A percentile compares a stretch with the other conserved stretches of the same genome.
These are phyloP conservation scores for Clitarchus hookeri DNA, from an alignment of 2,888 invertebrate species.

Conservation along the genomic window DNA sequence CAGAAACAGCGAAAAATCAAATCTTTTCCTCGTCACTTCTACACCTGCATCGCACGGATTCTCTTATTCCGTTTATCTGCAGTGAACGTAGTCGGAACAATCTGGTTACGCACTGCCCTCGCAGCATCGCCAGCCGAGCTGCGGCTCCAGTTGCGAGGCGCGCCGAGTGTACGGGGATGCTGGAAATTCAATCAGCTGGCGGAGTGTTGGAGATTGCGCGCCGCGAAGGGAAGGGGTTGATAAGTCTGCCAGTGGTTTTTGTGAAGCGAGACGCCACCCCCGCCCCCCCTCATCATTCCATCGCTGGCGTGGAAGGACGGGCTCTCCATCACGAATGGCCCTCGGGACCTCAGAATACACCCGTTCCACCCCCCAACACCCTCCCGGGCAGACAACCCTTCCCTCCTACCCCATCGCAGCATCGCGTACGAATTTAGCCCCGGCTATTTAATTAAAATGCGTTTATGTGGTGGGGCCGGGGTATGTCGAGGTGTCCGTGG, in stretches of 20 bases:
- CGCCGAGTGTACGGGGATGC: background rate
- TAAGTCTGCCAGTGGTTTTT: slow-evolving; percentile 9
- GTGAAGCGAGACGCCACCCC: background rate
- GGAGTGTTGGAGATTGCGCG: slow-evolving; percentile 4
- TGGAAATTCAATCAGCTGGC: background rate
- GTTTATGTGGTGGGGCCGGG: background rate
- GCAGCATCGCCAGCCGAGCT: background rate
- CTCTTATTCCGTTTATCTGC: too few relatives aligned
- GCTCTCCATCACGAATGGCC: background rate
- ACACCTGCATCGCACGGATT: too few relatives aligned
- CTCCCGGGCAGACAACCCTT: background rate
- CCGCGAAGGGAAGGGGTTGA: background rate
- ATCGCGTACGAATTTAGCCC: background rate
- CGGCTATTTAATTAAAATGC: slow-evolving; percentile 14
- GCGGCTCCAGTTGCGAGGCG: background rate
- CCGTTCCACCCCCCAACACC: background rate
- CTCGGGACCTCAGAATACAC: slow-evolving; percentile 19
- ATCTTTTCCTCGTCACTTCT: too few relatives aligned
- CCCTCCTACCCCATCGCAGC: background rate
- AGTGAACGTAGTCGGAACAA: too few relatives aligned
- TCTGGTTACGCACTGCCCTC: background rate
- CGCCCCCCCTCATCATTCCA: background rate
- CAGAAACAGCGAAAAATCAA: too few relatives aligned
- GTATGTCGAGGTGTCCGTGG: background rate
- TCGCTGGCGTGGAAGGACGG: background rate